These are phyloP conservation scores for Parnassius smintheus DNA, from an alignment of 2,888 invertebrate species.

Conservation along the genomic window DNA sequence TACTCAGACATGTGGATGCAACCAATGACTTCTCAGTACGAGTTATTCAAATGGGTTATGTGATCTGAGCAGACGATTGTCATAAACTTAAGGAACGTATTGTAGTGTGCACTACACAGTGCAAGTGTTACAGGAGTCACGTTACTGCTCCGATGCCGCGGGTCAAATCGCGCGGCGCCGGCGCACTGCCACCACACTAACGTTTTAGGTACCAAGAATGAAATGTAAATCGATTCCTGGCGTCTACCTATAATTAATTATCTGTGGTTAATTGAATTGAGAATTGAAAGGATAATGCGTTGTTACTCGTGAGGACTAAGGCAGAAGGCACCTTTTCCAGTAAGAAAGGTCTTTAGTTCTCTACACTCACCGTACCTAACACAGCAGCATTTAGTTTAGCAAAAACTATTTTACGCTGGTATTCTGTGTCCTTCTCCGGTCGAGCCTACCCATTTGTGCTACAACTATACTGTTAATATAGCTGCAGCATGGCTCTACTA, in stretches of 20 bases:
- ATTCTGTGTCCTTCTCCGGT: no score
- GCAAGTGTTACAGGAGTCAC: conserved; percentile 32
- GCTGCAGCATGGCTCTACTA: no score
- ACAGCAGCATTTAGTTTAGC: no score
- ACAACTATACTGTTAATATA: no score
- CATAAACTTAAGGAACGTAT: conserved; percentile 25
- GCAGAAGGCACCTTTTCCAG: no score
- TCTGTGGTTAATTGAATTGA: conserved; percentile 2
- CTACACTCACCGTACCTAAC: no score
- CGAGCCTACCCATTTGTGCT: no score
- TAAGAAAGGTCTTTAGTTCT: no score
- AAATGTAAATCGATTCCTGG: conserved; percentile 31
- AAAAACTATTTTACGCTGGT: no score
- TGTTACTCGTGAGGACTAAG: no score
- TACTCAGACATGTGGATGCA: neutral
- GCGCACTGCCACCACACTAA: conserved; percentile 28
- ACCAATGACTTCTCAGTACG: conserved; percentile 18
- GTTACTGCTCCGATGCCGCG: conserved; percentile 32
- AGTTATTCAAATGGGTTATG: conserved; percentile 18
- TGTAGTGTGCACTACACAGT: conserved; percentile 25
- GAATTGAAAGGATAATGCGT: neutral
- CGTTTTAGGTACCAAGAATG: conserved; percentile 26
- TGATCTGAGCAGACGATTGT: conserved; percentile 27
- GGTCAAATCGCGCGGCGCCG: conserved; percentile 39
- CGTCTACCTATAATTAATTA: conserved; percentile 5